Evolutionary conservation across 1,140 invertebrate genomes (phyloP).

Genomic region (Muscidifurax raptorellus): DNA sequence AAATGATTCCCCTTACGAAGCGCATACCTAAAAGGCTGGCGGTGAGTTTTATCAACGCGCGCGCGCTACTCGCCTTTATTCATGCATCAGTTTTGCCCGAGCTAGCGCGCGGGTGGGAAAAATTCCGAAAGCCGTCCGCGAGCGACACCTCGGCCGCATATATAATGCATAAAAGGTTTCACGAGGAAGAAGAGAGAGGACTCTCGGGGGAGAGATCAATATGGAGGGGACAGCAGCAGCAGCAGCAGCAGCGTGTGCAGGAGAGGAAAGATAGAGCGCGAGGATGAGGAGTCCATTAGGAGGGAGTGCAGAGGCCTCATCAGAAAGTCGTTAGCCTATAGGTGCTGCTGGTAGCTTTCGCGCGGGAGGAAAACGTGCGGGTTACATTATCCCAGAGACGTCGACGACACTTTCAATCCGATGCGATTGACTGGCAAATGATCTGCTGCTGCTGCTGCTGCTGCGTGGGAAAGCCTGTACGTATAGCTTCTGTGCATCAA

Average conservation of each 20-base stretch:
- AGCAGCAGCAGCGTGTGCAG: neutral
- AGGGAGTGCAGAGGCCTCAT: conserved; percentile 70
- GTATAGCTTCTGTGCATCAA: no score
- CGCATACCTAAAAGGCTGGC: neutral
- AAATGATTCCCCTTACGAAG: neutral
- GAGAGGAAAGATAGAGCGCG: conserved; percentile 47
- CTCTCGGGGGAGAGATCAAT: neutral
- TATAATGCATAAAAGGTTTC: conserved; percentile 33
- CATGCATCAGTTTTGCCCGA: neutral
- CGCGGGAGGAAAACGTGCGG: neutral
- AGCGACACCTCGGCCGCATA: neutral
- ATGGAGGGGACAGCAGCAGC: neutral
- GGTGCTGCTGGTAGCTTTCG: conserved; percentile 23
- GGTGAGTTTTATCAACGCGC: neutral
- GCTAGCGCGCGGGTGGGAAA: no score
- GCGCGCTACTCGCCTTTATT: neutral
- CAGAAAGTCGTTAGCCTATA: conserved; percentile 71
- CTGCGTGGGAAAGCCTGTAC: neutral
- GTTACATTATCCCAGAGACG: conserved; percentile 2
- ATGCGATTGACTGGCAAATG: conserved; percentile 11
- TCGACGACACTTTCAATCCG: neutral
- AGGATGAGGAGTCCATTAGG: conserved; percentile 67
- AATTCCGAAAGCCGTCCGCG: neutral
- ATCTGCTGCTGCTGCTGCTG: neutral
- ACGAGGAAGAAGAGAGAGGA: neutral